Evolutionary conservation across 2,888 invertebrate species (phyloP).

Genomic region (Lepidocyrtinus sp.): DNA sequence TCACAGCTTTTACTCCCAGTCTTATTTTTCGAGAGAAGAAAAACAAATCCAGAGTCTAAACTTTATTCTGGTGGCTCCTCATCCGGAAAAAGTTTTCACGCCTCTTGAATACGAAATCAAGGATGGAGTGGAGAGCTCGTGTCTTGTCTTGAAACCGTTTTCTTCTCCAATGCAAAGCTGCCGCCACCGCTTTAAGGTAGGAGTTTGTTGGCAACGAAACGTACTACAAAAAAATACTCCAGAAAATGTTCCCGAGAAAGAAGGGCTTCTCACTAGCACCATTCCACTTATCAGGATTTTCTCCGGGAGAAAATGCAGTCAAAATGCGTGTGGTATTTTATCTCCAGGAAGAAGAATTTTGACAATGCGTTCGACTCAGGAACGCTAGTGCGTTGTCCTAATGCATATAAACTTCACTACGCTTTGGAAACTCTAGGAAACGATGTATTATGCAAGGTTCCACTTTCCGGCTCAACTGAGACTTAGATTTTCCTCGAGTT

Average conservation of each 20-base stretch:
- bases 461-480: conserved; percentile 26
- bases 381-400: background rate
- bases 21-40: conserved; percentile 15
- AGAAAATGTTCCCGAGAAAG: too few relatives aligned
- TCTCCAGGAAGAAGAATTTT: background rate
- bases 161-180: too few relatives aligned
- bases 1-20: background rate
- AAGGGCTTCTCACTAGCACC: too few relatives aligned
- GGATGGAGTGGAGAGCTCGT: conserved; percentile 29
- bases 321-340: conserved; percentile 30
- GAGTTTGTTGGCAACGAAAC: background rate
- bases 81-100: conserved; percentile 65
- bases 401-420: too few relatives aligned
- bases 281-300: conserved; percentile 11
- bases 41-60: conserved; percentile 36
- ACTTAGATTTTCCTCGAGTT: conserved; percentile 17
- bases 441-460: too few relatives aligned
- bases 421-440: too few relatives aligned
- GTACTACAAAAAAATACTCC: conserved; percentile 37
- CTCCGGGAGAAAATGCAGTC: background rate
- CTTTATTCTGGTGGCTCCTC: conserved; percentile 52
- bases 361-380: conserved; percentile 5
- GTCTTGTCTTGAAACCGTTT: background rate
- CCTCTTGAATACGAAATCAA: conserved; percentile 64
- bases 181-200: too few relatives aligned